These are phyloP conservation scores for Stigmatopora nigra DNA, from an alignment of 2,113 vertebrate species.

Conservation along the genomic window DNA sequence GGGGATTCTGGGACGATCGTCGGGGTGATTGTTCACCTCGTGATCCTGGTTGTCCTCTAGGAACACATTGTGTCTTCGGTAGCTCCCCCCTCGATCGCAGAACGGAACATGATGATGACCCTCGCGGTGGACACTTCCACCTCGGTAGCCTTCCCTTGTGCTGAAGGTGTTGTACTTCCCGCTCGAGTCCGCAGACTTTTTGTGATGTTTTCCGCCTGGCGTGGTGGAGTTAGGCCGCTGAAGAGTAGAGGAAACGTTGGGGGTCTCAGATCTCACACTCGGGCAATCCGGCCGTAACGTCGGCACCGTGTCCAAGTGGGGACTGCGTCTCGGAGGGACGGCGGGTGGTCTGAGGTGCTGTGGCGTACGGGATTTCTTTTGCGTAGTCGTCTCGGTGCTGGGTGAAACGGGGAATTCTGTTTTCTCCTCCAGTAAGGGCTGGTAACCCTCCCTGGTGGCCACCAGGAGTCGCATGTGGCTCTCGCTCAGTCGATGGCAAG, in stretches of 20 bases:
- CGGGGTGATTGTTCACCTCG: conserved; percentile 65
- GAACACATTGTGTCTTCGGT: conserved; percentile 71
- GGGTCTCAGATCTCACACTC: conserved; percentile 77
- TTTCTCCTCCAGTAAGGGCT: conserved; percentile 85
- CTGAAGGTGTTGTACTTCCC: conserved; percentile 83
- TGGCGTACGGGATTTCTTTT: conserved; percentile 73
- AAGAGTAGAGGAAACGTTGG: conserved; percentile 78
- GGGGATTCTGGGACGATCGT: conserved; percentile 61
- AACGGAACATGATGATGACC: conserved; percentile 86
- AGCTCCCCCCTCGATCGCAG: conserved; percentile 69
- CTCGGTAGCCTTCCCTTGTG: conserved; percentile 76
- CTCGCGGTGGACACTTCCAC: conserved; percentile 69
- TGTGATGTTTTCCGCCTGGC: conserved; percentile 68
- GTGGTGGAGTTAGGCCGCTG: conserved; percentile 72
- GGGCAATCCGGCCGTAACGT: conserved; percentile 78
- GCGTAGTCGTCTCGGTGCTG: conserved; percentile 66
- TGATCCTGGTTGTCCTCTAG: conserved; percentile 53
- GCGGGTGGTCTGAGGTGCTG: conserved; percentile 77
- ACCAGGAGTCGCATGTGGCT: conserved; percentile 83
- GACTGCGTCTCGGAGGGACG: conserved; percentile 86
- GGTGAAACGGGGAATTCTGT: conserved; percentile 83
- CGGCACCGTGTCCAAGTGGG: conserved; percentile 75
- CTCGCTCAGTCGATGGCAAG: conserved; percentile 84
- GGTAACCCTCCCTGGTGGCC: conserved; percentile 85
- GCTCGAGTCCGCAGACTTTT: conserved; percentile 74